Evolutionary conservation across 1,140 invertebrate genomes (phyloP), one percentile per base, ranked within the genome.

Genomic region (Thalassaphorura encarpata): DNA sequence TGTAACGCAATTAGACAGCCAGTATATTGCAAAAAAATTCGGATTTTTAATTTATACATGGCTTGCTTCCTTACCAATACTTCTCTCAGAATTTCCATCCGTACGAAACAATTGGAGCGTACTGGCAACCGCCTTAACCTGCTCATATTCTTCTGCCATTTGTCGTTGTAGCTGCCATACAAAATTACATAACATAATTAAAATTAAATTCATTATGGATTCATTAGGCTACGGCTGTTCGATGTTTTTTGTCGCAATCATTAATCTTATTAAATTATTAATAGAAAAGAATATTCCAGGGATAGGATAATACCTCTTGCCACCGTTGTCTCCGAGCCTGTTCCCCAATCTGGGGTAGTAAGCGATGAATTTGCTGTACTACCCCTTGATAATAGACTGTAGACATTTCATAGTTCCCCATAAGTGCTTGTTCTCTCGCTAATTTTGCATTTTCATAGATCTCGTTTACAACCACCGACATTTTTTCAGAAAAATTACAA

Each of bases 351-450:
- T 82, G 84, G 18, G 80, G 76, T 41, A 96, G 77, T 26, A 94
- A 77, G 64, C 81, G 82, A 67, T 90, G 86, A 64, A 95, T 87
- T 73, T 92, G 87, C 70, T 91, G 87, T 29, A 93, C 77, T 3
- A 91, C 87, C 46, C 91, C 89, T 74, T 96, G 87, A 71, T 96
- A 98, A 73, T 96, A 97, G 45, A 97, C 89, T 65, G 83, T 77
- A 13, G 92, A 87, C 54, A 87, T 89, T 67, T 97, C 93, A 70
- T 98, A 98, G 72, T 96, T 95, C 6, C 93, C 92, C 68, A 89
- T 83, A 58, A 97, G 75, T 52, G 90, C 89, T 83, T 89, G 90
- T 75, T 97, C 92, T 65, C 94, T 78, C 31, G 89, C 93, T 69
- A 95, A 75, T 74, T 90, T 92, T 52, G 87, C 85, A 75, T 90